Conservation (phyloP, 2,888 invertebrate species). For the Brachycybe producta region DNA sequence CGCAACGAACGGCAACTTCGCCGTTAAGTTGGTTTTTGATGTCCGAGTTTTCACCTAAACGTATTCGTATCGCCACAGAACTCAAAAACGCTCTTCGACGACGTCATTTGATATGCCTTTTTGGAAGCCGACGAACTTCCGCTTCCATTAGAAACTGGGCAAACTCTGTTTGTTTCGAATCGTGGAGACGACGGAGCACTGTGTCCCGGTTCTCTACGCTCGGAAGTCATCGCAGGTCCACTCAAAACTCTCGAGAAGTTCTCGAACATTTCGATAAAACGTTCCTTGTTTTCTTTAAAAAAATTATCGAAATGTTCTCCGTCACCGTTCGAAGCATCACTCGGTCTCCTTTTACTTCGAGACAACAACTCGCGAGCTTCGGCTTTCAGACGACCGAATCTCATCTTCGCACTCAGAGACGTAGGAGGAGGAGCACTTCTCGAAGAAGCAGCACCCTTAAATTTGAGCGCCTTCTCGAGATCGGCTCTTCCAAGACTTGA, state of each 20-base stretch:
- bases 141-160: not conserved
- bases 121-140: slow-evolving; percentile 7
- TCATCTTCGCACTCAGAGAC: slow-evolving; percentile 2
- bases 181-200: slow-evolving; percentile 8
- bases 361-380: slow-evolving; percentile 5
- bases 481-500: slow-evolving; percentile 8
- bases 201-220: not conserved
- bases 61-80: slow-evolving; percentile 13
- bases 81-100: slow-evolving; percentile 15
- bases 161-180: not conserved
- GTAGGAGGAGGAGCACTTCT: no score
- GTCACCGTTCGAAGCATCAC: not conserved
- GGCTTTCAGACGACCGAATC: slow-evolving; percentile 2
- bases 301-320: slow-evolving; percentile 4
- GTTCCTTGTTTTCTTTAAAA: slow-evolving; percentile 4
- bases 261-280: slow-evolving; percentile 7
- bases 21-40: not conserved
- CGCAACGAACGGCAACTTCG: not conserved
- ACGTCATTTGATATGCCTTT: slow-evolving; percentile 9
- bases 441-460: no score
- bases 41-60: slow-evolving; percentile 6
- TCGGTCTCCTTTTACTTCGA: not conserved
- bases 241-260: not conserved
- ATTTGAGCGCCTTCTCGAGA: no score
- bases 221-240: not conserved